Base-by-base conservation (phyloP, 2,797 vertebrate genomes). In the Leptoclinus maculatus region DNA sequence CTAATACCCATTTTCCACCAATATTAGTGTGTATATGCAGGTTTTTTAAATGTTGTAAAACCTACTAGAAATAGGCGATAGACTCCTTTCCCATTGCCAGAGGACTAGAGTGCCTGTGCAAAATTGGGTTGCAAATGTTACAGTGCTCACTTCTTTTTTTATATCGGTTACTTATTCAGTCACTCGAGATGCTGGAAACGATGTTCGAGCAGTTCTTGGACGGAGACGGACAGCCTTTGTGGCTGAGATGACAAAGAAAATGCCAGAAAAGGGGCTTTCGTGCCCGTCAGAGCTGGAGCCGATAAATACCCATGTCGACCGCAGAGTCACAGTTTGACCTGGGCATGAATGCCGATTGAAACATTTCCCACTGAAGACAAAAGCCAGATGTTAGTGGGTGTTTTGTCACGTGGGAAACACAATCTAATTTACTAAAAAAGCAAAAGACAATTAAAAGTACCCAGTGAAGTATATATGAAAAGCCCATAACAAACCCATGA, bases 391-490 rank as follows among this genome's bases (percentile, higher is more conserved):
- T 49, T n/a, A 49, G 19, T 21, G 16, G 16, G 6, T 45, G 47
- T 49, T 49, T 49, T n/a, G 21, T 49, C 19, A n/a, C 25, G 23
- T 53, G n/a, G n/a, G 49, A 53, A 53, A 47, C 45, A 53, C 49
- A 53, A 53, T 53, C 14, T 39, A 25, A 23, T 10, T 27, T n/a
- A 49, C 10, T 17, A 38, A 2, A 53, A 68, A 60, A 34, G 17
- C 19, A 63, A 70, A 70, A 64, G 17, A 64, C 12, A 64, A 67
- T 56, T 62, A 65, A 45, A 85, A 49, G 21, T 21, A 74, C 4
- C 17, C 66, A 54, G 25, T 54, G n/a, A 79, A 59, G 47, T 64
- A 29, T n/a, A 54, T 70, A 80, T 43, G 23, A 64, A 47, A 62
- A 59, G 27, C 27, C 27, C 53, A 53, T 51, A 21, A 53, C 29